Base-by-base conservation (phyloP, 2,888 invertebrate species). In the Oxytorus armatus region DNA sequence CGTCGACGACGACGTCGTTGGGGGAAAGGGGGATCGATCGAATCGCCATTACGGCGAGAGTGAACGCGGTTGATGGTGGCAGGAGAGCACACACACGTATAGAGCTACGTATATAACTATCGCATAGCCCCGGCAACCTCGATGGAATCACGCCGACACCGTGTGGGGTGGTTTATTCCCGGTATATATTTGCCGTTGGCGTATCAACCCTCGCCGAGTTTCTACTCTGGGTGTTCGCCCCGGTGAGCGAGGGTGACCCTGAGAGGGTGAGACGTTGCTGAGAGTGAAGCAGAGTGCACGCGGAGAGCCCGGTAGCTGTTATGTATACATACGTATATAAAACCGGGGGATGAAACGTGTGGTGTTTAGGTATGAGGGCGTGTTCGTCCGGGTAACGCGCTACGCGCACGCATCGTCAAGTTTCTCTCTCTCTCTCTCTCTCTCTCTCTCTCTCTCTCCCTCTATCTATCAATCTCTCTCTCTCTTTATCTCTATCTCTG, bases 41-140 rank as follows among this genome's bases (percentile, higher is more conserved):
- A 87, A 91, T 91, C 89, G 90, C 91, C 91, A 92, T 91, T 91
- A 90, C 88, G 86, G 84, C 84, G 89, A 89, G 90, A 89, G 89
- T 88, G 88, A 83, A 81, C 70, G 75, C 49, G 76, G 72, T 25
- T 66, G 74, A 74, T 73, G 68, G 59, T 51, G 59, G 73, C 63
- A 39, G 61, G 39, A 79, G 70, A 69, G 57, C n/a, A 25, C 53
- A 53, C 42, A 42, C 55, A 44, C 18, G 55, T 18, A 55, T 23
- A 42, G 29, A n/a, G 16, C 14, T 16, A 42, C 14, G 11, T 21
- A 18, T 5, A 49, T 14, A 10, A n/a, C 29, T 68, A 49, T 76
- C n/a, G 55, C 29, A 63, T 61, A 79, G 73, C 57, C 16, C 18
- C 29, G 44, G 70, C 51, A 57, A 69, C 66, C 87, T 87, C 86